These are phyloP conservation scores for Erebia palarica DNA, from an alignment of 2,888 invertebrate species.

Conservation along the genomic window DNA sequence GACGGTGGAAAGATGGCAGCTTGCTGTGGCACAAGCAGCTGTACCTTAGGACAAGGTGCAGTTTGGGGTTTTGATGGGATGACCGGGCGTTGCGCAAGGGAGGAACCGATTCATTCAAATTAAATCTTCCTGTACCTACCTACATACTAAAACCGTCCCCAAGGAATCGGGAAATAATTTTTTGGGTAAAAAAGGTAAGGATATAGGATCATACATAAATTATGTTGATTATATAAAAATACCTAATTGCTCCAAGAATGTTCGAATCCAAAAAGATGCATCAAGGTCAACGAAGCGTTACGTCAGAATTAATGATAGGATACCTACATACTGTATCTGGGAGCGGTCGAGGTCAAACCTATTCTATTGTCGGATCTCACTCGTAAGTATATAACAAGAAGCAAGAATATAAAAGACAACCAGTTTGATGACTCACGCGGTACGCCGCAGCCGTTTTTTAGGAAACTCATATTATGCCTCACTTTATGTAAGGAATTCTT, in stretches of 20 bases:
- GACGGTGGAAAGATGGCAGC: no score
- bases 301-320: slow-evolving; percentile 47
- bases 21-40: no score
- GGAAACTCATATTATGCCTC: slow-evolving; percentile 16
- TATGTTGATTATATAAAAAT: slow-evolving; percentile 6
- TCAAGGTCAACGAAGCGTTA: slow-evolving; percentile 44
- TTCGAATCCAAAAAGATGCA: slow-evolving; percentile 40
- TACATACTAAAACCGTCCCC: no score
- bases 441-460: slow-evolving; percentile 31
- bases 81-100: no score
- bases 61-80: no score
- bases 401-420: slow-evolving; percentile 42
- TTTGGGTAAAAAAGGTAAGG: no score
- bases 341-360: slow-evolving; percentile 70
- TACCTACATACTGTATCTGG: slow-evolving; percentile 47
- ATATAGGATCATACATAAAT: not conserved
- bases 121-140: no score
- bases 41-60: no score
- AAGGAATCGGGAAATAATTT: no score
- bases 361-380: slow-evolving; percentile 67
- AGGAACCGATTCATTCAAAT: no score
- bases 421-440: slow-evolving; percentile 33
- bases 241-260: slow-evolving; percentile 37
- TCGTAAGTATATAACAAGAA: slow-evolving; percentile 42
- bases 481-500: slow-evolving; percentile 8